Evolutionary conservation across 2,888 invertebrate genomes (phyloP), one percentile per base, ranked within the genome.

Genomic region (Argyresthia albistria): DNA sequence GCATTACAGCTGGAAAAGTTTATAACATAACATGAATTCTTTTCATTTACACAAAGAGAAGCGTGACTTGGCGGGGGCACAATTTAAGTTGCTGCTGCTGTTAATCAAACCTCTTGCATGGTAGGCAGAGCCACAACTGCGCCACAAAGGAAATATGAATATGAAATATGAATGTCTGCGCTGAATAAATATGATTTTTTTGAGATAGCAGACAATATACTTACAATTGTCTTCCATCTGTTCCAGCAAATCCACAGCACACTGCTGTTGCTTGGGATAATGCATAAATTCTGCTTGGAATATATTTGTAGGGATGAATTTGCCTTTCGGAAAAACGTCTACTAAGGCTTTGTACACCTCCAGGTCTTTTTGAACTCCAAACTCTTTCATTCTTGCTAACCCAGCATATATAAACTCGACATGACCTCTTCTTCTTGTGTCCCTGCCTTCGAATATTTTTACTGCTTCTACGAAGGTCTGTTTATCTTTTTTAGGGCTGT

Each of bases 371-470:
- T 96, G 91, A 0, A 98, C 96, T 0, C 95, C 95, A 77, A 95
- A 98, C 54, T 93, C 93, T 59, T 95, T 91, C 95, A 99, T 95
- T 66, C 94, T 91, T 53, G 91, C 92, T 57, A 99, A 76, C 0
- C 98, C 97, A 0, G 95, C 91, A 70, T 95, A 93, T 62, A 99
- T 96, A 77, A 99, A 99, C 66, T 98, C 97, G 0, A 97, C 96
- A 73, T 97, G 96, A 46, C 97, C 97, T 55, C 95, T 88, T 57
- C 95, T 89, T 63, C 93, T 90, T 0, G 88, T 88, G 60, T 93
- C 92, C 45, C 90, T 88, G 35, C 88, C 88, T 62, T 91, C 88
- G 67, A 95, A 98, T 56, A 93, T 90, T 60, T 92, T 91, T 52
- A 97, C 84, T 76, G 93, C 92, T 56, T 92, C 90, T 50, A 95